Evolutionary conservation across 37 sponge, comb jelly and placozoan genomes (phyloP).

Genomic region (Axinella damicornis): DNA sequence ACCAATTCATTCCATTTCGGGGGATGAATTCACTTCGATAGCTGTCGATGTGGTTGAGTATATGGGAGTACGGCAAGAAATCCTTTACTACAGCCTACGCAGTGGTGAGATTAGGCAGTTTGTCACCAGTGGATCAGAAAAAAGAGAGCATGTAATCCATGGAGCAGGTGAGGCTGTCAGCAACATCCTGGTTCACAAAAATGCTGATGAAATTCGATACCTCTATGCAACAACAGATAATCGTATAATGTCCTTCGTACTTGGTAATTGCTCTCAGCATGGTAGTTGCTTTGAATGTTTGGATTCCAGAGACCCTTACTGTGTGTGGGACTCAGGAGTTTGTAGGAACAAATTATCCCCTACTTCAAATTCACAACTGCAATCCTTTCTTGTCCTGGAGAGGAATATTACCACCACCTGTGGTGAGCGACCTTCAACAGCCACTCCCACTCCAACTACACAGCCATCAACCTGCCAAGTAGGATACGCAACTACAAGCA

Average conservation of each 20-base stretch:
- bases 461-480: background rate
- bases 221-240: slow-evolving; percentile 46
- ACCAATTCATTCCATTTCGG: slow-evolving; percentile 35
- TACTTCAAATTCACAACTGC: background rate
- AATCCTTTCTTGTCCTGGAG: background rate
- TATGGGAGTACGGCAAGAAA: slow-evolving; percentile 14
- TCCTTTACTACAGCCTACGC: slow-evolving; percentile 23
- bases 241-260: background rate
- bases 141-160: background rate
- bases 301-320: slow-evolving; percentile 69
- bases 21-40: slow-evolving; percentile 30
- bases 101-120: slow-evolving; percentile 42
- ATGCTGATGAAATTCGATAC: slow-evolving; percentile 2
- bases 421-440: background rate
- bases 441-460: slow-evolving; percentile 1
- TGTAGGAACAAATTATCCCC: no score
- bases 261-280: slow-evolving; percentile 51
- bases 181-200: slow-evolving; percentile 14
- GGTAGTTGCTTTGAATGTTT: slow-evolving; percentile 45
- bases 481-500: background rate
- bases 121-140: background rate
- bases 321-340: slow-evolving; percentile 61
- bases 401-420: background rate
- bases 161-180: background rate
- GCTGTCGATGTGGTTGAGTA: slow-evolving; percentile 36